A percentile compares a stretch with the other conserved stretches of the same genome.
Evolutionary conservation across 1,140 invertebrate species (phyloP).

Genomic region (Drosophila watanabei): DNA sequence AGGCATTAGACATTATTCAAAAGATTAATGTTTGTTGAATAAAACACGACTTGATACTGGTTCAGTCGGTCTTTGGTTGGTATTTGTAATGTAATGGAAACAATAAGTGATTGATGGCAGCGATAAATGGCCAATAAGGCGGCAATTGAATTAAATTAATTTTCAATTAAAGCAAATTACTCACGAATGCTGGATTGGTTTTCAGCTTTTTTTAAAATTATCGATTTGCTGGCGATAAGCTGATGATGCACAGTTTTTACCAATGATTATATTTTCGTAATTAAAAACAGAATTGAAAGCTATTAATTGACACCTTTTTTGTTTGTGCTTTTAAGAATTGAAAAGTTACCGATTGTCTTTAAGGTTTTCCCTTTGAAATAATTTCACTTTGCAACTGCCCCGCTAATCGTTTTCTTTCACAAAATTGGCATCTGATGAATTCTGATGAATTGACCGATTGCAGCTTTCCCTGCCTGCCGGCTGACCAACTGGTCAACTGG

Average conservation of each 20-base stretch:
- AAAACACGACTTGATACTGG: not conserved
- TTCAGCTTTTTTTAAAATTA: not conserved
- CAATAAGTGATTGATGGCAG: conserved; percentile 31
- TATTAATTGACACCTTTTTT: not conserved
- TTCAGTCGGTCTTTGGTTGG: not conserved
- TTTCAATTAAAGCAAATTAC: conserved; percentile 45
- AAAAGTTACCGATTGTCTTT: not conserved
- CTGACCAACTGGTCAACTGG: not conserved
- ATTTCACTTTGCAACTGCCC: not conserved
- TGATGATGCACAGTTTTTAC: conserved; percentile 1
- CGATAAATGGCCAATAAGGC: conserved; percentile 47
- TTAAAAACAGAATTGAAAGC: not conserved
- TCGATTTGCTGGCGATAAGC: conserved; percentile 22
- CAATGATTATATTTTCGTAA: not conserved
- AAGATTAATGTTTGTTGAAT: not conserved
- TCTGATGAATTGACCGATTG: conserved; percentile 35
- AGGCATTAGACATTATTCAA: not conserved
- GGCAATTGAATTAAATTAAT: conserved; percentile 41
- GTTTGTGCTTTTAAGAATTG: not conserved
- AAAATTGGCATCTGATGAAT: conserved; percentile 13
- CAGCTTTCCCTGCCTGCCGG: conserved; percentile 13
- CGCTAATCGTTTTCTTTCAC: not conserved
- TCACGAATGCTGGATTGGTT: conserved; percentile 16
- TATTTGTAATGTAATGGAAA: conserved; percentile 2
- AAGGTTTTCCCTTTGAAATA: not conserved